Conservation (phyloP, 1,140 invertebrate genomes). For the Maconellicoccus hirsutus region DNA sequence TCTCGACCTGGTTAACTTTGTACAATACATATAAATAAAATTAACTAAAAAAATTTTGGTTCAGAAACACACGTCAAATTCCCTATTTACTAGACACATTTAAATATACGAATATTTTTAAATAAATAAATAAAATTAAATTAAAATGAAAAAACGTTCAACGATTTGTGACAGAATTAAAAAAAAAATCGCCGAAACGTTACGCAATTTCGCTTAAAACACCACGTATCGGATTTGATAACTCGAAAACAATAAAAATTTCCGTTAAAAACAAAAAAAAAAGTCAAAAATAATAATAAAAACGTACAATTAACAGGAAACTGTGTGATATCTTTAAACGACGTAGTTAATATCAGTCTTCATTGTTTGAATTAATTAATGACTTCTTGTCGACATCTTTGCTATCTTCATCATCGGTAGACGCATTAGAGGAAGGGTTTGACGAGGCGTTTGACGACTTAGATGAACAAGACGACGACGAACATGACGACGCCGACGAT, state of each 20-base stretch:
- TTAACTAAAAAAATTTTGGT: background rate
- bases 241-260: too few species aligned
- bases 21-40: background rate
- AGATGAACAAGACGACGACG: background rate
- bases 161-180: too few species aligned
- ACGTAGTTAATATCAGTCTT: background rate
- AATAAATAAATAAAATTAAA: too few species aligned
- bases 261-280: too few species aligned
- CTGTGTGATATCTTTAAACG: background rate
- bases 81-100: background rate
- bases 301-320: background rate
- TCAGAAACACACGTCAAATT: background rate
- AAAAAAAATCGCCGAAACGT: too few species aligned
- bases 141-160: too few species aligned
- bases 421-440: background rate
- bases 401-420: background rate
- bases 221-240: too few species aligned
- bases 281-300: background rate
- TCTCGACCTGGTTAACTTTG: background rate
- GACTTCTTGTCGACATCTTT: background rate
- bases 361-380: background rate
- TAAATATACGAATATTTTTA: too few species aligned
- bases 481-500: background rate
- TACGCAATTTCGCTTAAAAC: too few species aligned
- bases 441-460: background rate